These are phyloP conservation scores for Ursus arctos DNA, from an alignment of 2,113 vertebrate genomes.

Conservation along the genomic window DNA sequence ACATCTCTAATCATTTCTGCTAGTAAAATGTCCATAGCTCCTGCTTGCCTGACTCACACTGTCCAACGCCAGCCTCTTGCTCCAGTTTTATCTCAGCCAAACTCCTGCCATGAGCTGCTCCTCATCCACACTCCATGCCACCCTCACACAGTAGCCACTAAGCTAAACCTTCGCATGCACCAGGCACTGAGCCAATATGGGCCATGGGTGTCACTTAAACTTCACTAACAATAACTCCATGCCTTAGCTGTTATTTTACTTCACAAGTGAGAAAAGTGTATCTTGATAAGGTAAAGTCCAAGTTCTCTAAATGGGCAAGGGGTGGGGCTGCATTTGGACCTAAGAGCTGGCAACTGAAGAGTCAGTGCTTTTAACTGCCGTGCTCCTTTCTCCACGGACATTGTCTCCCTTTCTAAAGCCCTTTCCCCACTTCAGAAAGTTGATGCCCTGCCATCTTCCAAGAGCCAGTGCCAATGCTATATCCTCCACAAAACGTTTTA, in stretches of 20 bases:
- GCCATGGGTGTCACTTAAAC: not conserved
- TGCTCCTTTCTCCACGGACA: not conserved
- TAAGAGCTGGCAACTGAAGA: not conserved
- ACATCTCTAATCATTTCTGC: not conserved
- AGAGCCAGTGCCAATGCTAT: not conserved
- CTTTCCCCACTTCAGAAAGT: not conserved
- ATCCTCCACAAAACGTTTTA: not conserved
- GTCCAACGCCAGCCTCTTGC: rapidly evolving
- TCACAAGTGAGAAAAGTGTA: not conserved
- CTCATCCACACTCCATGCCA: not conserved
- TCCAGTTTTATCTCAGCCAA: not conserved
- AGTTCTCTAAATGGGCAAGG: not conserved
- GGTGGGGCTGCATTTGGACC: not conserved
- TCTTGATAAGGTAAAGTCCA: not conserved
- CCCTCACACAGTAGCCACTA: not conserved
- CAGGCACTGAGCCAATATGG: not conserved
- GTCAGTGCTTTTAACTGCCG: not conserved
- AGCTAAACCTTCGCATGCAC: not conserved
- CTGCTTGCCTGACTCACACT: not conserved
- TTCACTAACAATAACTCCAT: not conserved
- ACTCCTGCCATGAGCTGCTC: not conserved
- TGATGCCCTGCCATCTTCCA: not conserved
- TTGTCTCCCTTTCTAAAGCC: not conserved
- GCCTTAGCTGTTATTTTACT: not conserved
- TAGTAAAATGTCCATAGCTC: not conserved